Conservation (phyloP, 1,140 invertebrate genomes). For the Orchesella cincta region DNA sequence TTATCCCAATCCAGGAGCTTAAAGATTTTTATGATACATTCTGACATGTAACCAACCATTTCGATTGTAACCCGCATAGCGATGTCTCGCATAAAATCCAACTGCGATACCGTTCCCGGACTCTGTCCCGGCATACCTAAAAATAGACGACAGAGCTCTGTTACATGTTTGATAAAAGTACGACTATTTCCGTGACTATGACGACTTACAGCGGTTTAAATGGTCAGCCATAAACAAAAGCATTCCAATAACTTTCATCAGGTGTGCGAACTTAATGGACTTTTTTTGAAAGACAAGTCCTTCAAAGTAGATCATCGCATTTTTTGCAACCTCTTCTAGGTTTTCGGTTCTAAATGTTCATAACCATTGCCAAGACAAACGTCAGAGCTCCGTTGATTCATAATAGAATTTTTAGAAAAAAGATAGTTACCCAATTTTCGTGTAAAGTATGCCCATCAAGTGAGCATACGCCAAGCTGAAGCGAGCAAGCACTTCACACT, state of each 20-base stretch:
- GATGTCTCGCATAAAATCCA: not conserved
- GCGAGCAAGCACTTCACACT: not conserved
- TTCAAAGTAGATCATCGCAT: conserved; percentile 38
- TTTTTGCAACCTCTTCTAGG: conserved; percentile 9
- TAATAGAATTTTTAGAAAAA: no score
- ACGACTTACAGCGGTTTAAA: conserved; percentile 18
- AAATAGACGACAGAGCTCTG: not conserved
- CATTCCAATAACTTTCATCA: conserved; percentile 25
- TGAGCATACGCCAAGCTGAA: not conserved
- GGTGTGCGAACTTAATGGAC: not conserved
- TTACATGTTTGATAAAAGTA: not conserved
- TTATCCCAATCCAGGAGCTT: conserved; percentile 35
- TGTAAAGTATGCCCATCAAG: conserved; percentile 31
- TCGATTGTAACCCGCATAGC: conserved; percentile 33
- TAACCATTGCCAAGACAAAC: no score
- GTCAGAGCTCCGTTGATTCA: no score
- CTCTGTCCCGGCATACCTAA: not conserved
- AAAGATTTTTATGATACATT: not conserved
- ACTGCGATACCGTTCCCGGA: not conserved
- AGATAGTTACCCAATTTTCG: conserved; percentile 38
- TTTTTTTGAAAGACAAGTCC: not conserved
- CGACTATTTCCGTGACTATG: not conserved
- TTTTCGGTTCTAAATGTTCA: conserved; percentile 26
- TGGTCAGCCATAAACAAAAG: conserved; percentile 15
- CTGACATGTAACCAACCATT: conserved; percentile 25